A percentile compares a stretch with the other conserved stretches of the same genome.
phyloP scores from a whole-genome alignment of 1,140 invertebrate genomes.

The Sitodiplosis mosellana region DNA sequence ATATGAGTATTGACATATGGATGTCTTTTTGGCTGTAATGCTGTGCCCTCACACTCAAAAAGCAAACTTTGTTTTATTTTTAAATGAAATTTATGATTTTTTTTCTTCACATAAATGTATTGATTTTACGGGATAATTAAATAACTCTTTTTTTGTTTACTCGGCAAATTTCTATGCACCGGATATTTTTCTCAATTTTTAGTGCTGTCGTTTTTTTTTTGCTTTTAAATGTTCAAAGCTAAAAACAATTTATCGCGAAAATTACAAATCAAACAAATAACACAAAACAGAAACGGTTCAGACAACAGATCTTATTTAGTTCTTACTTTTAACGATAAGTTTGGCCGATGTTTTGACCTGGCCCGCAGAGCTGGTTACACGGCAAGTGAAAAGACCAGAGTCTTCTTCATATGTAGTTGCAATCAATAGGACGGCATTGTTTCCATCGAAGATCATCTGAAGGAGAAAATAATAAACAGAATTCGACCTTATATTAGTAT shows the following conservation, averaged over 20 bases:
- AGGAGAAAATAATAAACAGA: conserved; percentile 9
- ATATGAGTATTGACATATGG: no score
- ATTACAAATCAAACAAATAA: conserved; percentile 3
- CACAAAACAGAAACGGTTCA: conserved; percentile 4
- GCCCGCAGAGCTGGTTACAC: conserved; percentile 74
- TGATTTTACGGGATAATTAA: no score
- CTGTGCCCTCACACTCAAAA: no score
- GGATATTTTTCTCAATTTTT: not conserved
- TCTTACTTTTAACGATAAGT: conserved; percentile 95
- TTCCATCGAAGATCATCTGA: conserved; percentile 87
- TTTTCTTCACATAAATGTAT: no score
- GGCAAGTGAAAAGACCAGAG: conserved; percentile 77
- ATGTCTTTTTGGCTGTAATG: no score
- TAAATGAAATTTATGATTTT: no score
- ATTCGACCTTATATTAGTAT: no score
- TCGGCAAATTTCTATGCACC: no score
- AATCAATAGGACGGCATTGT: conserved; percentile 74
- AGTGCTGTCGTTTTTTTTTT: not conserved
- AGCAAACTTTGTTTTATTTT: no score
- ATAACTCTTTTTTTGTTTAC: no score
- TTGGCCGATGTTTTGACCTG: conserved; percentile 81
- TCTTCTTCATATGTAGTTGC: conserved; percentile 87
- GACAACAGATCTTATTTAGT: conserved; percentile 37
- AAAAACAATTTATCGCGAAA: not conserved
- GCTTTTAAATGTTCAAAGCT: not conserved